Base-by-base conservation (phyloP, 1,140 invertebrate species). In the Tribolium castaneum region DNA sequence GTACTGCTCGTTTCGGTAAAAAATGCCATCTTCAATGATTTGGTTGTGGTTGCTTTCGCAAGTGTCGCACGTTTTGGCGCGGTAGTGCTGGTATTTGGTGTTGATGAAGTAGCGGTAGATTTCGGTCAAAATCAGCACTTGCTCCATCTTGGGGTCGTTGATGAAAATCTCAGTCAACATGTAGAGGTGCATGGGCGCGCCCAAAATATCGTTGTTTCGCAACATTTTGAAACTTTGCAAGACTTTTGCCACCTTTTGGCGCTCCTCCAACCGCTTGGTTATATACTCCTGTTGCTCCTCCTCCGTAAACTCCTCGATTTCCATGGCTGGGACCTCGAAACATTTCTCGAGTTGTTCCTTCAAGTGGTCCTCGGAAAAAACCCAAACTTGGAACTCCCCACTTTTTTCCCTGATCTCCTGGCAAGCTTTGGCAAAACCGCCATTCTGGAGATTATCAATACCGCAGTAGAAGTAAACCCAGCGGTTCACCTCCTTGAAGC, bases 101-200 rank as follows among this genome's bases (percentile, higher is more conserved):
- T 66, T 66, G 10, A 66, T 66, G 12, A 66, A 66, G 12, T 66
- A 66, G 3, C 30, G 10, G 30, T 66, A 66, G 12, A 66, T 66
- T 25, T 66, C 59, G 3, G 59, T 66, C 59, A 66, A 35, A n/a
- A 66, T 14, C 5, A 66, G 35, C 1, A 66, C 14, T 39, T 66
- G n/a, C 6, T 66, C 59, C 59, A 66, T 66, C 45, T 66, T 13
- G 0, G 59, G 59, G 9, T 66, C 13, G 2, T 66, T 66, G 25
- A 35, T 35, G 7, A 66, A 66, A 14, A 66, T 66, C 12, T 66
- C 59, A 6, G 59, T 66, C 7, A 66, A 35, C 59, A 66, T 66
- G 9, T 35, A 66, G n/a, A 66, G 14, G 13, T 66, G 59, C 59
- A 66, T 66, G 0, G 59, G 59, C 1, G 25, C 59, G 0, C 59